A percentile compares a stretch with the other conserved stretches of the same genome.
Evolutionary conservation across 30 jellyfish, hydroid and myxozoan species (phyloP).

Genomic region (Pelagia noctiluca): DNA sequence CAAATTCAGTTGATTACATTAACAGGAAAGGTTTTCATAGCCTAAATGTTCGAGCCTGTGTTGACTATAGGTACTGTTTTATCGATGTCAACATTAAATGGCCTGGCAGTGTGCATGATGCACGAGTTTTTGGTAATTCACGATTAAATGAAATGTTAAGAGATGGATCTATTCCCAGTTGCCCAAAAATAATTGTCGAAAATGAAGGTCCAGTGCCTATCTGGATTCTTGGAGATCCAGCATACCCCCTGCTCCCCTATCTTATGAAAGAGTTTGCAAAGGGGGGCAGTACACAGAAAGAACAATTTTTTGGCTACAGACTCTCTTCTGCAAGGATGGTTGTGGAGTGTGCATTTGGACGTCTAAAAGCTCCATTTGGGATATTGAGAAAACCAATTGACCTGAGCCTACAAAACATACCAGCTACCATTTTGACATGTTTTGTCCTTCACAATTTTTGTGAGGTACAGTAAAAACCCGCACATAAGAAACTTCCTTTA

Average conservation of each 20-base stretch:
- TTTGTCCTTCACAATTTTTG: no score
- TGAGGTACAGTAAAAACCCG: no score
- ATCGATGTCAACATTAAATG: constrained; percentile 37
- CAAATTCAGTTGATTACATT: constrained; percentile 24
- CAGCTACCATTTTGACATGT: not conserved
- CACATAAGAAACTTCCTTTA: no score
- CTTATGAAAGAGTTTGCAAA: no score
- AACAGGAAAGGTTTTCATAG: constrained; percentile 36
- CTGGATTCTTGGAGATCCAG: no score
- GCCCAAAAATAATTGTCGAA: constrained; percentile 43
- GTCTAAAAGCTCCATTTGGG: constrained; percentile 21
- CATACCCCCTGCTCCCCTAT: no score
- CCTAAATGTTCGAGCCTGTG: constrained; percentile 47
- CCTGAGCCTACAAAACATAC: constrained; percentile 21
- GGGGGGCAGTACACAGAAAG: constrained; percentile 46
- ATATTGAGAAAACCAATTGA: constrained; percentile 29
- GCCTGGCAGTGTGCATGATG: no score
- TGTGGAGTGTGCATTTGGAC: no score
- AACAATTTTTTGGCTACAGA: constrained; percentile 41
- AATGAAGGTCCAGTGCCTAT: constrained; percentile 46
- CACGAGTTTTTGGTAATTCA: constrained; percentile 43
- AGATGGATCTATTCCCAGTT: constrained; percentile 48
- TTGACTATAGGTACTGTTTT: constrained; percentile 33
- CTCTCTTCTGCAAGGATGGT: no score
- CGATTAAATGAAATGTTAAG: constrained; percentile 32